These are phyloP conservation scores for Corythornis cristatus DNA, from an alignment of 2,113 vertebrate genomes.

Conservation along the genomic window DNA sequence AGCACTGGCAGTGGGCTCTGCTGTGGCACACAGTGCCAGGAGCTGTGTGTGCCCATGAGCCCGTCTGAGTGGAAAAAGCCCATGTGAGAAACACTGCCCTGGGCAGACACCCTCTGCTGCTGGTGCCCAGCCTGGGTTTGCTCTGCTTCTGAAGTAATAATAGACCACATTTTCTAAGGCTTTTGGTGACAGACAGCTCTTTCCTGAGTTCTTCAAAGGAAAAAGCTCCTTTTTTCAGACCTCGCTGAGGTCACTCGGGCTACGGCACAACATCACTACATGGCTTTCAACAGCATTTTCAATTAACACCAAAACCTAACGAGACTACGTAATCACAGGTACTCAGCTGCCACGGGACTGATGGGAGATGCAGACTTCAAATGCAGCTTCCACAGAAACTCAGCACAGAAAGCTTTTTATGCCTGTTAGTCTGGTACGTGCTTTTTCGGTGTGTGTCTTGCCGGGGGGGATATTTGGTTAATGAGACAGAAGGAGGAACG, in stretches of 20 bases:
- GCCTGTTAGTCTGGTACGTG: fast-evolving
- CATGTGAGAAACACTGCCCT: not conserved
- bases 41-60: not conserved
- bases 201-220: constrained; percentile 29
- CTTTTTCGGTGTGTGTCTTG: not conserved
- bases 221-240: not conserved
- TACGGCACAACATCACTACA: not conserved
- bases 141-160: not conserved
- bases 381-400: not conserved
- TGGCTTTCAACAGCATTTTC: constrained; percentile 41
- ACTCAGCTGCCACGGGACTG: not conserved
- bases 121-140: not conserved
- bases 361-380: not conserved
- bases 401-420: not conserved
- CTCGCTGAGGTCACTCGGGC: not conserved
- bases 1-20: not conserved
- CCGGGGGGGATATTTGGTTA: not conserved
- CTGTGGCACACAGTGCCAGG: not conserved
- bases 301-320: constrained; percentile 52
- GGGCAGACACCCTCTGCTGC: not conserved
- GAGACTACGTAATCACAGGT: not conserved
- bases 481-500: not conserved
- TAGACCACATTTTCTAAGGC: not conserved
- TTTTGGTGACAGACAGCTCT: not conserved
- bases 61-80: not conserved